Evolutionary conservation across 2,113 vertebrate genomes (phyloP).

Genomic region (Piaya cayana): DNA sequence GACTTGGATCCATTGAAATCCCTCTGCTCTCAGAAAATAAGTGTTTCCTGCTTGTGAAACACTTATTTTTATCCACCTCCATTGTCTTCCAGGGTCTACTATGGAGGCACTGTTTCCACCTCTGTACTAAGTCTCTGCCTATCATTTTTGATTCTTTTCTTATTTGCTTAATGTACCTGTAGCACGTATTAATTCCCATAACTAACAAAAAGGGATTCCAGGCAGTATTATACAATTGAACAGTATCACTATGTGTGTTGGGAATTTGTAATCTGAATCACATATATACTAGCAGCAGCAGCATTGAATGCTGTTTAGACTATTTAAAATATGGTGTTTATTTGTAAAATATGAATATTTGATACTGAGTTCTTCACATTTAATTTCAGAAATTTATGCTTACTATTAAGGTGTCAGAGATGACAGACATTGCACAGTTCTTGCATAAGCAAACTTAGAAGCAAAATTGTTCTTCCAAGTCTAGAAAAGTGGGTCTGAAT

Average conservation of each 20-base stretch:
- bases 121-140: not conserved
- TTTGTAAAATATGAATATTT: not conserved
- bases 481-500: conserved; percentile 7
- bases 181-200: not conserved
- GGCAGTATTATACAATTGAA: not conserved
- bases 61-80: not conserved
- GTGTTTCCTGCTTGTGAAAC: not conserved
- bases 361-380: not conserved
- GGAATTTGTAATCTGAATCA: not conserved
- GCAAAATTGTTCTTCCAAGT: not conserved
- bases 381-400: not conserved
- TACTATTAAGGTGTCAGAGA: not conserved
- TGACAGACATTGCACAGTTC: not conserved
- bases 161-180: not conserved
- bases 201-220: not conserved
- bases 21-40: not conserved
- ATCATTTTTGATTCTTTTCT: not conserved
- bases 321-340: not conserved
- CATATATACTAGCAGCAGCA: not conserved
- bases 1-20: not conserved
- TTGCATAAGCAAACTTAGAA: conserved; percentile 1
- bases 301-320: not conserved
- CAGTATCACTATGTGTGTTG: not conserved
- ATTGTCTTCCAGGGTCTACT: not conserved
- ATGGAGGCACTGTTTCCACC: not conserved